phyloP scores from a whole-genome alignment of 2,113 vertebrate genomes.

The Hemichromis elongatus region DNA sequence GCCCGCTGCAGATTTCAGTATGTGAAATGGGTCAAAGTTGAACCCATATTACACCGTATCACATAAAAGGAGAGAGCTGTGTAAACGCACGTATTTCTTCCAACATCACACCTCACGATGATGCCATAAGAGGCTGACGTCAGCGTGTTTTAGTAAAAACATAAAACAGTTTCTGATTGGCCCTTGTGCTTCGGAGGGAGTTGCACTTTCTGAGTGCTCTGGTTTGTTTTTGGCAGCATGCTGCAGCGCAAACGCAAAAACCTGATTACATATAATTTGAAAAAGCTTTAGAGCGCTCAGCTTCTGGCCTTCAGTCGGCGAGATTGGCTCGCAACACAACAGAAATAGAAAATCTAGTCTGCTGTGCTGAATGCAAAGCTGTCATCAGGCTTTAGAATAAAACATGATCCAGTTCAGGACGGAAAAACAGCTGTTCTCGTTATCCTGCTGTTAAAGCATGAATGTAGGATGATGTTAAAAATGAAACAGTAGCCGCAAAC shows the following conservation, averaged over 20 bases:
- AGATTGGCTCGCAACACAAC: neutral
- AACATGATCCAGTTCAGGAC: neutral
- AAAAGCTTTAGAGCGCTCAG: neutral
- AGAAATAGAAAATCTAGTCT: neutral
- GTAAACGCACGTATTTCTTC: neutral
- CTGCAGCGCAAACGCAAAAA: neutral
- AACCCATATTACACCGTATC: neutral
- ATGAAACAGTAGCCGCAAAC: neutral
- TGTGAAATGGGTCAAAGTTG: neutral
- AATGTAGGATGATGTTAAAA: neutral
- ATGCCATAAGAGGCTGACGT: neutral
- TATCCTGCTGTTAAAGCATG: neutral
- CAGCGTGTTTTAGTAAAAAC: neutral
- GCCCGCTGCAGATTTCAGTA: neutral
- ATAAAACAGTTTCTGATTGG: neutral
- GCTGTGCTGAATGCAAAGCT: neutral
- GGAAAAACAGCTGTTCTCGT: neutral
- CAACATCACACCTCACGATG: neutral
- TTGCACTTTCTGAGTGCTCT: neutral
- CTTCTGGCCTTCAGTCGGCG: neutral
- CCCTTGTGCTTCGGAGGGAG: neutral
- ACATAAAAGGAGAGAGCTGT: neutral
- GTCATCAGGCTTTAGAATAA: neutral
- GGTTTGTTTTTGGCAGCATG: neutral
- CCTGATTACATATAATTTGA: neutral